phyloP scores from a whole-genome alignment of 2,113 vertebrate species.

The Balaeniceps rex region DNA sequence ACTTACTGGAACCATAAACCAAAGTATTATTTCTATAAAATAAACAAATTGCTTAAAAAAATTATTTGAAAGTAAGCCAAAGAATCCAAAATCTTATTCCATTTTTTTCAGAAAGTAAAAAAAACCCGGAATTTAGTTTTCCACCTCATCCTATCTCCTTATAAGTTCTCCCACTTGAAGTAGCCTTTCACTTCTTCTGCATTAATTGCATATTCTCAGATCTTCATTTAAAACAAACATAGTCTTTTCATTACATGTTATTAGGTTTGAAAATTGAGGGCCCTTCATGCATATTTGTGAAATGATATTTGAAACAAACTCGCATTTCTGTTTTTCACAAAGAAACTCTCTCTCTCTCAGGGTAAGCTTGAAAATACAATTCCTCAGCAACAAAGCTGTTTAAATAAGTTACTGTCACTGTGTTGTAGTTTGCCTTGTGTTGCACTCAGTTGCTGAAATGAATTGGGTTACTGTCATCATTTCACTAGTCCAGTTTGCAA shows the following conservation, averaged over 20 bases:
- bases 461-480: neutral
- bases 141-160: neutral
- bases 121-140: neutral
- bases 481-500: neutral
- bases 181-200: neutral
- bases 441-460: neutral
- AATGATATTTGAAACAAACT: neutral
- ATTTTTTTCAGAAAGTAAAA: neutral
- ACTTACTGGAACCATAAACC: neutral
- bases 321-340: neutral
- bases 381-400: neutral
- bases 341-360: neutral
- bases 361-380: neutral
- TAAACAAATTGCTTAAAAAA: neutral
- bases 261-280: neutral
- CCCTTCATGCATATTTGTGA: neutral
- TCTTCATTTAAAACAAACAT: neutral
- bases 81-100: neutral
- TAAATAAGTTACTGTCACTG: neutral
- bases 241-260: neutral
- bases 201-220: neutral
- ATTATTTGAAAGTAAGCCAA: neutral
- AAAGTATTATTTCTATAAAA: neutral
- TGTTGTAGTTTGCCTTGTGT: neutral
- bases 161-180: neutral